Base-by-base conservation (phyloP, 2,797 vertebrate species). In the Cuculus canorus region DNA sequence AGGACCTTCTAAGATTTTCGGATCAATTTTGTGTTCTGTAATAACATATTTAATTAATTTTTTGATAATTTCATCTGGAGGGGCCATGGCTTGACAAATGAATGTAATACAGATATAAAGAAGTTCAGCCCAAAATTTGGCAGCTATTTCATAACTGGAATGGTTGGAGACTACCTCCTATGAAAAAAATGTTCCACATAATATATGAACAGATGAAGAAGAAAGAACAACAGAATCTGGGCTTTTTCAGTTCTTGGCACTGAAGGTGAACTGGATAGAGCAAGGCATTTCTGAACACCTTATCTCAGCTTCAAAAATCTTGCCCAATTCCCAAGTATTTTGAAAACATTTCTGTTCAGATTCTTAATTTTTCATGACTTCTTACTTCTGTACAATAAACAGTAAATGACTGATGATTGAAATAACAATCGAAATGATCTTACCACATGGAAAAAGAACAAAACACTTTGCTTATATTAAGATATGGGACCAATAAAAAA, bases 171-270 rank as follows among this genome's bases (percentile, higher is more conserved):
- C 23, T 64, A 33, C 5, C 88, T 94, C 18, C 24, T 70, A 9
- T 22, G 23, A 73, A 89, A 86, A 63, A 91, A 75, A 41, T 47
- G 0, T 72, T 86, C 45, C 73, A 50, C 1, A 3, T 43, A 23
- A 28, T 43, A 68, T 18, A 72, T 68, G 73, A 92, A 91, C 4
- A 19, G 30, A 80, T 57, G 64, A 93, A 94, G 17, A 48, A 82
- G 68, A 88, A 91, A 89, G 22, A 93, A 61, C 35, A 93, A 75
- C 53, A 89, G 19, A 86, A 82, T 92, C 78, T 81, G 82, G 27
- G 3, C 2, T 70, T 92, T 82, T 92, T 86, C 84, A 71, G 6
- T 65, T 88, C 45, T 85, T 91, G 54, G 61, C 61, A 75, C 11
- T 76, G 37, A 79, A 79, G 59, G 10, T 60, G 18, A 93, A 52